Base-by-base conservation (phyloP, 2,113 vertebrate species). In the Oceanites oceanicus region DNA sequence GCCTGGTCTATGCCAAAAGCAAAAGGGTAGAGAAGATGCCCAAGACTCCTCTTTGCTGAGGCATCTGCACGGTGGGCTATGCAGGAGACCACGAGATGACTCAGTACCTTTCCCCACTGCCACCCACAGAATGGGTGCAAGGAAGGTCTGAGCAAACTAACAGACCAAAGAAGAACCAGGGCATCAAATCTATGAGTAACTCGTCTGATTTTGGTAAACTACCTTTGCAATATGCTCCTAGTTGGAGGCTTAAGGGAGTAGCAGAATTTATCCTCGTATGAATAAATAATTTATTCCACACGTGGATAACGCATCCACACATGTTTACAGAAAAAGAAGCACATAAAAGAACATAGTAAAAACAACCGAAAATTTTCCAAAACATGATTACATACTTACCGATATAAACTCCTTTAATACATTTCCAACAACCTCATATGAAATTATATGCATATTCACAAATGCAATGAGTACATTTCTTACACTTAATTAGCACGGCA, bases 361-460 rank as follows among this genome's bases (percentile, higher is more conserved):
- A 86, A 59, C 14, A 83, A 13, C 42, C 44, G 6, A 72, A 55
- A 34, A 11, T 56, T 92, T 92, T 92, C 38, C 56, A 75, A 80
- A 94, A 61, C 25, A 38, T 65, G 15, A 45, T 81, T 86, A 84
- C 22, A 38, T 80, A 45, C 25, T 63, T 76, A 44, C 26, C 1
- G 4, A 84, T 29, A 63, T 26, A 92, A 95, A 77, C 20, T 72
- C 15, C 29, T 86, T 88, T 68, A 88, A 86, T 49, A 53, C 3
- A 36, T 78, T 93, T 86, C 34, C 52, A 68, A 92, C 22, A 61
- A 77, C 15, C 30, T 77, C 8, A 0, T 56, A 71, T 65, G 61
- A 81, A 95, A 75, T 52, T 11, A 80, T 80, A 93, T 78, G 66
- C 86, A 87, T 89, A 94, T 91, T 93, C 76, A 67, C 72, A 89